A percentile compares a stretch with the other conserved stretches of the same genome.
phyloP scores from a whole-genome alignment of 2,888 invertebrate species.

The Rhabditoides inermis region DNA sequence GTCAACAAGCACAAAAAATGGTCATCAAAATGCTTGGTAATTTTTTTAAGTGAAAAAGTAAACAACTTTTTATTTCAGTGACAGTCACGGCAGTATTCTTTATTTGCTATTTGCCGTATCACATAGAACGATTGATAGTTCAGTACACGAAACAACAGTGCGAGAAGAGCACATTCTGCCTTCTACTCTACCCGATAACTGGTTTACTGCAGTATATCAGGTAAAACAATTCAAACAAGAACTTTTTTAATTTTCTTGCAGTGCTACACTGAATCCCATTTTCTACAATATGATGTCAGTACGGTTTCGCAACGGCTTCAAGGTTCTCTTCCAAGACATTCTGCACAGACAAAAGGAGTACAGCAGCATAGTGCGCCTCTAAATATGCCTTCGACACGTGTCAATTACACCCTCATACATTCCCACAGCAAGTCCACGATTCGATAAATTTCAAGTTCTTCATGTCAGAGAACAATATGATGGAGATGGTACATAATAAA shows the following conservation, averaged over 20 bases:
- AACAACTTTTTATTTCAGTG: constrained; percentile 15
- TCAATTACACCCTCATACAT: too few species aligned
- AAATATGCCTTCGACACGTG: too few species aligned
- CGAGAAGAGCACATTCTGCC: constrained; percentile 27
- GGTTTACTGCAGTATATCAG: constrained; percentile 17
- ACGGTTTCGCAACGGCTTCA: constrained; percentile 45
- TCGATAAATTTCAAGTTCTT: too few species aligned
- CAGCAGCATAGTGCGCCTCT: constrained; percentile 21
- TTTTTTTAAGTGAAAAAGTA: not conserved
- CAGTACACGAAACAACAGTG: constrained; percentile 36
- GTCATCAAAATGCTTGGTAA: constrained; percentile 48
- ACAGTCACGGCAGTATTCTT: constrained; percentile 48
- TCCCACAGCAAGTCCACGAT: too few species aligned
- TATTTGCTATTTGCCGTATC: constrained; percentile 50
- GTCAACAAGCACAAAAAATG: constrained; percentile 48
- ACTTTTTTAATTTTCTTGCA: not conserved
- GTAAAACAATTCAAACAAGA: not conserved
- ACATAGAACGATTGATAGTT: constrained; percentile 45
- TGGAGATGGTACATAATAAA: too few species aligned
- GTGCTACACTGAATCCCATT: constrained; percentile 49
- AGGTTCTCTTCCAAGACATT: constrained; percentile 23
- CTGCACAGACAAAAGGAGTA: constrained; percentile 22
- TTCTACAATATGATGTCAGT: constrained; percentile 50
- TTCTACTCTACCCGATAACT: constrained; percentile 45
- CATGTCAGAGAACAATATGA: too few species aligned